Percentiles rank a stretch among this genome's conserved stretches.
phyloP scores from a whole-genome alignment of 92 coral and sea anemone species.

The Porites cylindrica region DNA sequence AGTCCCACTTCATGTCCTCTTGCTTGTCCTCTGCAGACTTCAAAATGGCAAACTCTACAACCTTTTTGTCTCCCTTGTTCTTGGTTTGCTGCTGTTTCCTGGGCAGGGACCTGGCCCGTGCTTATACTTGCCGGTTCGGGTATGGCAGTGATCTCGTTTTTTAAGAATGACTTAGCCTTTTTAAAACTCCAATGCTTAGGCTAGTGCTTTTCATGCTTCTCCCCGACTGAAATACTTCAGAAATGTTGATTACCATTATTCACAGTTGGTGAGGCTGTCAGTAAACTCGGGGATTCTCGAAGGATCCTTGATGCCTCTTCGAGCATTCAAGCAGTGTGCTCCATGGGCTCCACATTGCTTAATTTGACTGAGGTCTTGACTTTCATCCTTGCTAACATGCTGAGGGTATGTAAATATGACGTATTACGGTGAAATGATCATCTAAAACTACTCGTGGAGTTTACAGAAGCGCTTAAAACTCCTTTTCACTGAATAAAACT shows the following conservation, averaged over 20 bases:
- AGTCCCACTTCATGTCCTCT: conserved; percentile 63
- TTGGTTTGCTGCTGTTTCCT: conserved; percentile 30
- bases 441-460: neutral
- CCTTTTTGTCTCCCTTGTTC: conserved; percentile 29
- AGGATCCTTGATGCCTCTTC: conserved; percentile 56
- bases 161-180: conserved; percentile 5
- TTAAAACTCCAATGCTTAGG: conserved; percentile 21
- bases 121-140: conserved; percentile 10
- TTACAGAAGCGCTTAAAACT: neutral
- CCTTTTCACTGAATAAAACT: neutral
- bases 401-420: neutral
- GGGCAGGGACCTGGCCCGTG: conserved; percentile 21
- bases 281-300: conserved; percentile 14
- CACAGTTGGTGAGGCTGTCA: conserved; percentile 2
- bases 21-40: conserved; percentile 34
- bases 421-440: neutral
- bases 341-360: neutral
- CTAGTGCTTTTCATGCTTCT: conserved; percentile 23
- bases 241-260: conserved; percentile 4
- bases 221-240: conserved; percentile 15
- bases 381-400: neutral
- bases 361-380: neutral
- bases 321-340: conserved; percentile 33
- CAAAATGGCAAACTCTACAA: conserved; percentile 54
- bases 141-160: conserved; percentile 5